phyloP scores from a whole-genome alignment of 1,140 invertebrate genomes.

The Oncopeltus fasciatus region DNA sequence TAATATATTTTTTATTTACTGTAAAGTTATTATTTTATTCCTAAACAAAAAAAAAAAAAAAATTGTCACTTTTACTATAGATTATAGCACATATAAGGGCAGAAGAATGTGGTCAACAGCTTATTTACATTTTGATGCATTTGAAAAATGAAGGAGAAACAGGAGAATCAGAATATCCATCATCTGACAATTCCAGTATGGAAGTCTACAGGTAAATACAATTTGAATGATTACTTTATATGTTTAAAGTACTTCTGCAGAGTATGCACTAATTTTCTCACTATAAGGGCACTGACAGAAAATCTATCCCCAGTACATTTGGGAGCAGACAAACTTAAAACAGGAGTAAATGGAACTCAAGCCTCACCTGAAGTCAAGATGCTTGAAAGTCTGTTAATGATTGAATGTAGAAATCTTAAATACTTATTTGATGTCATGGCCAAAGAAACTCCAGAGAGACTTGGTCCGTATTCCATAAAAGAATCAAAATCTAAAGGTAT shows the following conservation, averaged over 20 bases:
- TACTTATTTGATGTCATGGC: conserved; percentile 18
- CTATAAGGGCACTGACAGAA: conserved; percentile 23
- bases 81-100: conserved; percentile 24
- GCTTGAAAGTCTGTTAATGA: conserved; percentile 15
- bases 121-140: conserved; percentile 23
- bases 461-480: conserved; percentile 20
- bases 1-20: no score
- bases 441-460: conserved; percentile 10
- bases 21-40: neutral
- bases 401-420: conserved; percentile 18
- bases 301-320: conserved; percentile 23
- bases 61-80: conserved; percentile 16
- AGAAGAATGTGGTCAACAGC: conserved; percentile 22
- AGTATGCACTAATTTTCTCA: no score
- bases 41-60: neutral
- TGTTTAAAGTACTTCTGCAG: no score
- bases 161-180: conserved; percentile 15
- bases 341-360: neutral
- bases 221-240: neutral
- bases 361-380: conserved; percentile 12
- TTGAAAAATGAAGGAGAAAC: conserved; percentile 14
- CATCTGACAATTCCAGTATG: conserved; percentile 25
- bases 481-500: conserved; percentile 20
- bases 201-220: conserved; percentile 24
- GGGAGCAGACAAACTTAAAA: neutral